Percentiles rank a stretch among this genome's conserved stretches.
These are phyloP conservation scores for Phenganax marumi DNA, from an alignment of 92 coral and sea anemone genomes.

Conservation along the genomic window DNA sequence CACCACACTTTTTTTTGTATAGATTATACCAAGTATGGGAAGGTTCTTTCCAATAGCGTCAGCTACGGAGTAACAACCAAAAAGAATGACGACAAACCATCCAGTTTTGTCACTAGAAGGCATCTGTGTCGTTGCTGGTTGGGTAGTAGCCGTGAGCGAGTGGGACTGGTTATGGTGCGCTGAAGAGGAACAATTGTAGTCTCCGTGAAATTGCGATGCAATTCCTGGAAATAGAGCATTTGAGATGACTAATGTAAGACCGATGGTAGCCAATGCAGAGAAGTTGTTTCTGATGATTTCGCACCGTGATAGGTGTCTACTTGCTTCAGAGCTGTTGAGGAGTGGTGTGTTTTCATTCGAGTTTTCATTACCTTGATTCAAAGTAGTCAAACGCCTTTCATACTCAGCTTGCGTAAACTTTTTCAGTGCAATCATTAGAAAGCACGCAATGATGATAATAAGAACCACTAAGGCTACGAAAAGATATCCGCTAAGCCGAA, in stretches of 20 bases:
- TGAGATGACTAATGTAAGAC: conserved; percentile 70
- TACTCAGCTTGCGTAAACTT: conserved; percentile 27
- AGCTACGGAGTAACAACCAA: conserved; percentile 80
- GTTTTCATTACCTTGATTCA: not conserved
- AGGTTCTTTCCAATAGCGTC: conserved; percentile 80
- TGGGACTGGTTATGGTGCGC: not conserved
- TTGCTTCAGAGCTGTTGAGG: conserved; percentile 37
- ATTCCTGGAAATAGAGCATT: conserved; percentile 83
- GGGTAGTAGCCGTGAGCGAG: not conserved
- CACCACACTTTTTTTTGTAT: conserved; percentile 68
- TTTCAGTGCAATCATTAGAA: conserved; percentile 47
- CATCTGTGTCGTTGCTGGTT: conserved; percentile 37
- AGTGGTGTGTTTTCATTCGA: conserved; percentile 58
- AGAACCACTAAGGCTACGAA: conserved; percentile 74
- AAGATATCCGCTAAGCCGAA: conserved; percentile 78
- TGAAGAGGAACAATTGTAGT: conserved; percentile 66
- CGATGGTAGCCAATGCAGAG: conserved; percentile 64
- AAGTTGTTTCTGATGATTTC: conserved; percentile 62
- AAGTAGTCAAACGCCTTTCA: conserved; percentile 8
- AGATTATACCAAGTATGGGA: conserved; percentile 77
- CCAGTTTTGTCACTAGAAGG: conserved; percentile 73
- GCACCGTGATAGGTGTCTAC: conserved; percentile 48
- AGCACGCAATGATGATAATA: conserved; percentile 69
- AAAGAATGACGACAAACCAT: conserved; percentile 78
- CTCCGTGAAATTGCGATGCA: conserved; percentile 80